A percentile compares a stretch with the other conserved stretches of the same genome.
These are phyloP conservation scores for Rhopilema esculentum DNA, from an alignment of 30 jellyfish, hydroid and myxozoan genomes.

Conservation along the genomic window DNA sequence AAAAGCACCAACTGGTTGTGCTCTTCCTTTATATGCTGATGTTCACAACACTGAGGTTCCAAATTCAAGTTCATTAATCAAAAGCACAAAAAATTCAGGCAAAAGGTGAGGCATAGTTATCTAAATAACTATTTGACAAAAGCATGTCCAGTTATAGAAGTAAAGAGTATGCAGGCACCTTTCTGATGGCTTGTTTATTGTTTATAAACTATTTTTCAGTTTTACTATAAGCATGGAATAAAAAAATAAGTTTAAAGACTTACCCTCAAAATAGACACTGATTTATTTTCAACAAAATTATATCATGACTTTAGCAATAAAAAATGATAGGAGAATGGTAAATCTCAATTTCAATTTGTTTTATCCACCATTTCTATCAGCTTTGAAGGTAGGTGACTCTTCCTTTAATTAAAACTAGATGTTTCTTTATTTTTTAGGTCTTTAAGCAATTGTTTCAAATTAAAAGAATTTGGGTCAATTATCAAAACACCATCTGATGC, in stretches of 20 bases:
- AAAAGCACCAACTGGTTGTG: background rate
- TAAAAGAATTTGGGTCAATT: background rate
- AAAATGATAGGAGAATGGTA: too few relatives aligned
- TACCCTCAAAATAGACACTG: too few relatives aligned
- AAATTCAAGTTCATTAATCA: background rate
- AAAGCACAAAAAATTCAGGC: background rate
- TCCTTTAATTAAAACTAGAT: background rate
- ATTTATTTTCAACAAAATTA: too few relatives aligned
- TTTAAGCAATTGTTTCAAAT: background rate
- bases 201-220: too few relatives aligned
- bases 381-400: background rate
- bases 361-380: too few relatives aligned
- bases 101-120: background rate
- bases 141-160: background rate
- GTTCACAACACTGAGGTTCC: background rate
- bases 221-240: too few relatives aligned
- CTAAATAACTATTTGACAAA: background rate
- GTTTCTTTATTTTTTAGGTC: background rate
- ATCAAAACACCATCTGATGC: slow-evolving; percentile 43
- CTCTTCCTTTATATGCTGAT: background rate
- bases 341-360: too few relatives aligned
- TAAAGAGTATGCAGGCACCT: too few relatives aligned
- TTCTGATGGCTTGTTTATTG: too few relatives aligned
- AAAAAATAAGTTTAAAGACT: too few relatives aligned
- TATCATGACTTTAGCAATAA: too few relatives aligned